Base-by-base conservation (phyloP, 2,888 invertebrate species). In the Beris chalybata region DNA sequence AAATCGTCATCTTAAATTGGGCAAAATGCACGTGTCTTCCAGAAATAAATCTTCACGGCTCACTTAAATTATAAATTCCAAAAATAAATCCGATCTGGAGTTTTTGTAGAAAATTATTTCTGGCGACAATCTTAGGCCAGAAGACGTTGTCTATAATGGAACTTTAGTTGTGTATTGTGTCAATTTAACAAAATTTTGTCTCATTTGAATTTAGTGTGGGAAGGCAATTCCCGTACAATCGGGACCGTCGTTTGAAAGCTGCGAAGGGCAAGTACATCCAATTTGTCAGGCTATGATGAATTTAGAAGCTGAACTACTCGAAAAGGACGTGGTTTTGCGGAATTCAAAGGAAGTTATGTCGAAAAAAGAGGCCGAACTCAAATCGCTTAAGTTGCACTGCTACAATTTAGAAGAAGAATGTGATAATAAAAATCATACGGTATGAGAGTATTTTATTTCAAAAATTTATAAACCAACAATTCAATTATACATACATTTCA, bases 261-360 rank as follows among this genome's bases (percentile, higher is more conserved):
- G 38, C 44, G 64, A 64, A 31, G 54, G 53, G 15, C 32, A 64
- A 54, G n/a, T 53, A 30, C 64, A 63, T 67, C 56, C 64, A 5
- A 32, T 69, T 9, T 48, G 55, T 55, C 55, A 67, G 32, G 66
- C 55, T 32, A 61, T 69, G 30, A 13, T 32, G 1, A 53, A 32
- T 56, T 52, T 69, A 12, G 58, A 64, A 12, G 45, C 38, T 7
- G 56, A 64, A 52, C 31, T 69, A 9, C 32, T 5, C 7, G 22
- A 69, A 54, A 66, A 66, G 44, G 32, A 66, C 38, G n/a, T 54
- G 38, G 44, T 43, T 12, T 48, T 69, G 3, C 3, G 47, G 4
- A 13, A 38, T 22, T 32, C 58, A 9, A 50, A 58, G 30, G 57
- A 65, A 31, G 57, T 45, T 5, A 13, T 58, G 13, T n/a, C 13